Conservation (phyloP, 2,113 vertebrate species). For the Pandion haliaetus region DNA sequence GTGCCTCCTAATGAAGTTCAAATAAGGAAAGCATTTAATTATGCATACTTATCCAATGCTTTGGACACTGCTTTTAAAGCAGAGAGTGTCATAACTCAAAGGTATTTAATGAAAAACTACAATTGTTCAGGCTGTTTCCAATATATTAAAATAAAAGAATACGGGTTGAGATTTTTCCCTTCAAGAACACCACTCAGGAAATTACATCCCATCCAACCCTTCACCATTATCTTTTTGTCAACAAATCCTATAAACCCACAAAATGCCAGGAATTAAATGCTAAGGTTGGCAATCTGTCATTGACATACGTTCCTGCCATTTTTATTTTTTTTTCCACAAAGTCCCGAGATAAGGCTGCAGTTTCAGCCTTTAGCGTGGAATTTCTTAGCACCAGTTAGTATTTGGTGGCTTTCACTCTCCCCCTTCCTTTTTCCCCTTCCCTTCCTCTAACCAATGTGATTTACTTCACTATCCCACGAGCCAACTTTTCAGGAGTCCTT, state of each 20-base stretch:
- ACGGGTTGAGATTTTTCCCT: neutral
- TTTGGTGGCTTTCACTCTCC: neutral
- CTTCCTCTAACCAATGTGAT: neutral
- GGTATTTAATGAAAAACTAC: slow-evolving; percentile 17
- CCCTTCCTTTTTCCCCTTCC: neutral
- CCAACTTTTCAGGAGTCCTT: neutral
- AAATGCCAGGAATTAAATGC: slow-evolving; percentile 58
- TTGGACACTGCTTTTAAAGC: neutral
- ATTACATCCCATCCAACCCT: slow-evolving; percentile 21
- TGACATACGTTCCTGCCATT: slow-evolving; percentile 27
- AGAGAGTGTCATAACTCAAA: neutral
- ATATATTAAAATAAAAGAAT: slow-evolving; percentile 11
- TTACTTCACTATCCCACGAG: neutral
- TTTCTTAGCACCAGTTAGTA: neutral
- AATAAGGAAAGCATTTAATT: slow-evolving; percentile 5
- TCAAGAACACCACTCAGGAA: slow-evolving; percentile 17
- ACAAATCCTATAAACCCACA: slow-evolving; percentile 54
- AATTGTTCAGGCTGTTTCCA: neutral
- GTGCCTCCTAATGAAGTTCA: neutral
- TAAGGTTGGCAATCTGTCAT: slow-evolving; percentile 52
- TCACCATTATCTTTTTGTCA: slow-evolving; percentile 27
- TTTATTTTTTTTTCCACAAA: neutral
- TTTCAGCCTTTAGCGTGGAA: neutral
- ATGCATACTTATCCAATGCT: neutral
- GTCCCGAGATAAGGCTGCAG: neutral